phyloP scores from a whole-genome alignment of 2,113 vertebrate species.

The Anas platyrhynchos region DNA sequence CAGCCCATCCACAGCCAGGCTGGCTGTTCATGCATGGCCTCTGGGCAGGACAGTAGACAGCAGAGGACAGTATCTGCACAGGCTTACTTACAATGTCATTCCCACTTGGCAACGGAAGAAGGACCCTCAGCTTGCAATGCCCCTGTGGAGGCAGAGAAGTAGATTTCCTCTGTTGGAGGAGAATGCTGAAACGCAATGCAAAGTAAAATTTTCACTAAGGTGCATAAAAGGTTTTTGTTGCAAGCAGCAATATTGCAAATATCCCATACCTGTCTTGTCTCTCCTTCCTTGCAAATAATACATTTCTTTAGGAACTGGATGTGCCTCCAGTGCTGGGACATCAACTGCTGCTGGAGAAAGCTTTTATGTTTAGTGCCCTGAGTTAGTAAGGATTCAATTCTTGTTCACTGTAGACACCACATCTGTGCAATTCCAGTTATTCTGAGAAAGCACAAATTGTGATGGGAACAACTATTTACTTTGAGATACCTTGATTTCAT shows the following conservation, averaged over 20 bases:
- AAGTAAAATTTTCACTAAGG: background rate
- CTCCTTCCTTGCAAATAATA: background rate
- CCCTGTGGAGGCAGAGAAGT: background rate
- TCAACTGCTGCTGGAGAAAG: background rate
- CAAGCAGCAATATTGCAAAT: background rate
- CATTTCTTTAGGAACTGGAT: background rate
- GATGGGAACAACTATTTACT: background rate
- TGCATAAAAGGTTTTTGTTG: background rate
- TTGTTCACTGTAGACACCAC: accelerated
- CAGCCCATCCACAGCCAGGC: background rate
- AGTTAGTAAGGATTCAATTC: background rate
- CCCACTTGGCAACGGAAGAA: background rate
- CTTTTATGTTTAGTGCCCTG: background rate
- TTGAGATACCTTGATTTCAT: background rate
- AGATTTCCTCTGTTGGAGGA: background rate
- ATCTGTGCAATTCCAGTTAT: background rate
- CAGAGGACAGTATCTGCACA: background rate
- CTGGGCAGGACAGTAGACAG: background rate
- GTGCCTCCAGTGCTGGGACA: background rate
- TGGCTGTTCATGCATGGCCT: background rate
- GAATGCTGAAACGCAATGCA: background rate
- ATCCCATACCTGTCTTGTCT: background rate
- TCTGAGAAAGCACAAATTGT: background rate
- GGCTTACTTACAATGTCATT: background rate
- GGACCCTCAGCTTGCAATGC: background rate